These are phyloP conservation scores for Tylochromis polylepis DNA, from an alignment of 2,113 vertebrate genomes.

Conservation along the genomic window DNA sequence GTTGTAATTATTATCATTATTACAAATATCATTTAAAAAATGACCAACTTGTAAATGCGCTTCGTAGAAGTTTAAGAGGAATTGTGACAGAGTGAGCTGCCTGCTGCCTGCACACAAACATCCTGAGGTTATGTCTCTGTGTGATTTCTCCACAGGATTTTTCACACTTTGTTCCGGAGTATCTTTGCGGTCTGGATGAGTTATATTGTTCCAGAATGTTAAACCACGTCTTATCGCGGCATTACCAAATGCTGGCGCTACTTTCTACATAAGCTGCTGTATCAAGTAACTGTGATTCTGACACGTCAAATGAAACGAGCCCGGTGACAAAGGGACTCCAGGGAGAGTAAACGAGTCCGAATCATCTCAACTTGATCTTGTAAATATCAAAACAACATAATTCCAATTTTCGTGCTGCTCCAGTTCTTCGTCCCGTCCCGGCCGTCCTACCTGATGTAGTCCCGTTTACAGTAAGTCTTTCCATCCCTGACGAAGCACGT, in stretches of 20 bases:
- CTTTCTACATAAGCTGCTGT: neutral
- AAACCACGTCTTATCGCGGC: neutral
- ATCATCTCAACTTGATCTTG: neutral
- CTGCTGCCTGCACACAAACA: neutral
- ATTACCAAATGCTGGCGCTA: neutral
- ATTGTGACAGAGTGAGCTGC: neutral
- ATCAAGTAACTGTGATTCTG: neutral
- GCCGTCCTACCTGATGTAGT: conserved; percentile 93
- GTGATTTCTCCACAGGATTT: neutral
- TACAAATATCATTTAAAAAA: neutral
- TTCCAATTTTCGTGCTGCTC: neutral
- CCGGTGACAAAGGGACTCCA: neutral
- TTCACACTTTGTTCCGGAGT: neutral
- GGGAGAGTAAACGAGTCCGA: neutral
- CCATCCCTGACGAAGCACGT: conserved; percentile 99
- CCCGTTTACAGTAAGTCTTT: conserved; percentile 98
- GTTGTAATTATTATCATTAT: neutral
- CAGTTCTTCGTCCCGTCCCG: neutral
- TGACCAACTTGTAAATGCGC: neutral
- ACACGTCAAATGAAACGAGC: neutral
- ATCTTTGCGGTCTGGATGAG: neutral
- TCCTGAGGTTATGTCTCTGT: neutral
- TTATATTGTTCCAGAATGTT: neutral
- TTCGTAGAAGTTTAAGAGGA: neutral
- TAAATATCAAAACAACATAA: neutral